Evolutionary conservation across 2,797 vertebrate genomes (phyloP), one percentile per base, ranked within the genome.

Genomic region (Pseudotriccus pelzelni): DNA sequence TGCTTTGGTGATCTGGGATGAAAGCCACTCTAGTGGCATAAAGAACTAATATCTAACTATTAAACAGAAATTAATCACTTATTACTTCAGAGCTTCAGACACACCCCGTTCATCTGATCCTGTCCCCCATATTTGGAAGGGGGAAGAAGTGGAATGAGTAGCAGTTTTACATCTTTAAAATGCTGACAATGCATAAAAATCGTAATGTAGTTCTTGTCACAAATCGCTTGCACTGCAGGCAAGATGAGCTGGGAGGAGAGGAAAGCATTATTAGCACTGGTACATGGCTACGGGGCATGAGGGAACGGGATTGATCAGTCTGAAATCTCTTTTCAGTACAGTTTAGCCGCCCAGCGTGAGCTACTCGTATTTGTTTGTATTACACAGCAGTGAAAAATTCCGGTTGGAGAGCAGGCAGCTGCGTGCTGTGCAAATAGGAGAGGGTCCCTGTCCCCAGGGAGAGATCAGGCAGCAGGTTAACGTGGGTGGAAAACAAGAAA

Each of bases 341-440:
- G 63, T 95, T 94, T 80, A 95, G 85, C 83, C 70, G 76, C 83
- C 53, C 67, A 60, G 81, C 0, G 0, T 81, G 91, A 92, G 79
- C 85, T 84, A 64, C 67, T 94, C 2, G 0, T 70, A 64, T 87
- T 66, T 95, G 69, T 93, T 94, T 95, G 94, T 91, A 41, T 93
- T 80, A 17, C 80, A 60, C 43, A 74, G 91, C 56, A 47, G 87
- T 90, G 87, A 90, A 94, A 88, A 96, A 90, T 92, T 92, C 87
- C 91, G 47, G 67, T 58, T 62, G 63, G 77, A 88, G 59, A 79
- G 67, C 85, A 90, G 78, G 87, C 21, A 3, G 46, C 2, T 0
- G 39, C 3, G 0, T 67, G 73, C 74, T 90, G 85, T 93, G 85
- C 74, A 52, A 82, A 82, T 25, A 82, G 55, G 64, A 43, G 67